phyloP scores from a whole-genome alignment of 2,113 vertebrate species.

The Calypte anna region DNA sequence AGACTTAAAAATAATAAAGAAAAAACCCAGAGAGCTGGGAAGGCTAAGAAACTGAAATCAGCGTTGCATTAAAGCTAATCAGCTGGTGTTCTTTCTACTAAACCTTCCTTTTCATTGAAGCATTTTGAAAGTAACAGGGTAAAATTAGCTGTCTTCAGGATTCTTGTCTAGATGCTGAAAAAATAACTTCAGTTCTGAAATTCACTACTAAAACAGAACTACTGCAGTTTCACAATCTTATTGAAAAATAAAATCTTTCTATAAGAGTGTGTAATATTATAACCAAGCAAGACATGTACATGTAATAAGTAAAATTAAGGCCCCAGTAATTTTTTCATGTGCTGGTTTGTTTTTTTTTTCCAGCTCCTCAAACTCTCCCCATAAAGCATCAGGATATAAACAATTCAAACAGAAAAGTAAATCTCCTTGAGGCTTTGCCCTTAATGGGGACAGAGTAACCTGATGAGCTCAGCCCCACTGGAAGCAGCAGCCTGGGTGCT shows the following conservation, averaged over 20 bases:
- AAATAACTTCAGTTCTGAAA: not conserved
- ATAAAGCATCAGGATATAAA: not conserved
- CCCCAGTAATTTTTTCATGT: not conserved
- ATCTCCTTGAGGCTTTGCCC: not conserved
- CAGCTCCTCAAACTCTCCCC: not conserved
- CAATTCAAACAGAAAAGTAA: not conserved
- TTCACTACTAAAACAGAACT: not conserved
- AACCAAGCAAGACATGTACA: not conserved
- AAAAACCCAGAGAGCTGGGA: not conserved
- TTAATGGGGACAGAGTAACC: not conserved
- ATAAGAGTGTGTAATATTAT: not conserved
- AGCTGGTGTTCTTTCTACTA: not conserved
- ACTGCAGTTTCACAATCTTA: not conserved
- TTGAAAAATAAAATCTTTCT: not conserved
- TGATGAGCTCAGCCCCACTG: not conserved
- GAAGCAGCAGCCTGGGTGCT: rapidly evolving
- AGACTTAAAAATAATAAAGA: not conserved
- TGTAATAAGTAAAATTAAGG: not conserved
- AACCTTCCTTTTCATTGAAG: not conserved
- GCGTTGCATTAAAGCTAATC: not conserved
- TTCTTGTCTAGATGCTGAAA: not conserved
- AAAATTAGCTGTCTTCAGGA: not conserved
- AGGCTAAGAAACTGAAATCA: not conserved
- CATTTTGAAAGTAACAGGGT: not conserved
- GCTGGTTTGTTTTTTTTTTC: rapidly evolving